These are phyloP conservation scores for Leucopsar rothschildi DNA, from an alignment of 2,113 vertebrate genomes.

Conservation along the genomic window DNA sequence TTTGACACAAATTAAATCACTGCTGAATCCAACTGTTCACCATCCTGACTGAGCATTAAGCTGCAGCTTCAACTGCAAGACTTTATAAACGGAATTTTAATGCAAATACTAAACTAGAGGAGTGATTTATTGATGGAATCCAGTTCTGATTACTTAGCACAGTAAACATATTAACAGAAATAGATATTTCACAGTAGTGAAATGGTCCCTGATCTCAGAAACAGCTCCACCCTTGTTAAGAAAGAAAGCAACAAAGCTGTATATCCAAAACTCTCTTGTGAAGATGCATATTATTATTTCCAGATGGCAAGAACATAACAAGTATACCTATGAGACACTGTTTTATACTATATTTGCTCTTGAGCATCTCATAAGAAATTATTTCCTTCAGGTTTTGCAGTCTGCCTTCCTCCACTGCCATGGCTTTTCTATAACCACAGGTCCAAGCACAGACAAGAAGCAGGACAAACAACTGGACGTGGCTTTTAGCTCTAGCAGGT, in stretches of 20 bases:
- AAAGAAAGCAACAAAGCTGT: neutral
- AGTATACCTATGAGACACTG: slow-evolving; percentile 40
- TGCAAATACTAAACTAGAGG: neutral
- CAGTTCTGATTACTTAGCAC: slow-evolving; percentile 51
- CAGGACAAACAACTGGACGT: neutral
- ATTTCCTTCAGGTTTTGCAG: slow-evolving; percentile 31
- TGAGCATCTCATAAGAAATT: slow-evolving; percentile 9
- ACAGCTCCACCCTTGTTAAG: neutral
- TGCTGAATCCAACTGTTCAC: slow-evolving; percentile 47
- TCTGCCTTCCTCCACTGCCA: slow-evolving; percentile 3
- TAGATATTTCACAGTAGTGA: slow-evolving; percentile 44
- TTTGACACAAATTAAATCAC: slow-evolving; percentile 60
- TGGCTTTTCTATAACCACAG: neutral
- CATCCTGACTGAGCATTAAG: slow-evolving; percentile 18
- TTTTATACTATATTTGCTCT: neutral
- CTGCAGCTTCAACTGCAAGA: neutral
- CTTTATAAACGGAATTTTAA: slow-evolving; percentile 30
- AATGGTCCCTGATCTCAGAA: slow-evolving; percentile 7
- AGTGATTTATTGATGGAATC: slow-evolving; percentile 40
- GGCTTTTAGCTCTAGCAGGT: neutral
- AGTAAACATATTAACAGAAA: slow-evolving; percentile 53
- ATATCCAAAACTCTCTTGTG: slow-evolving; percentile 13
- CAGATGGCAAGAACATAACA: slow-evolving; percentile 42
- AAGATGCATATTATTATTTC: slow-evolving; percentile 46
- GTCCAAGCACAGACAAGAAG: neutral